Base-by-base conservation (phyloP, 2,888 invertebrate genomes). In the Oscheius onirici region DNA sequence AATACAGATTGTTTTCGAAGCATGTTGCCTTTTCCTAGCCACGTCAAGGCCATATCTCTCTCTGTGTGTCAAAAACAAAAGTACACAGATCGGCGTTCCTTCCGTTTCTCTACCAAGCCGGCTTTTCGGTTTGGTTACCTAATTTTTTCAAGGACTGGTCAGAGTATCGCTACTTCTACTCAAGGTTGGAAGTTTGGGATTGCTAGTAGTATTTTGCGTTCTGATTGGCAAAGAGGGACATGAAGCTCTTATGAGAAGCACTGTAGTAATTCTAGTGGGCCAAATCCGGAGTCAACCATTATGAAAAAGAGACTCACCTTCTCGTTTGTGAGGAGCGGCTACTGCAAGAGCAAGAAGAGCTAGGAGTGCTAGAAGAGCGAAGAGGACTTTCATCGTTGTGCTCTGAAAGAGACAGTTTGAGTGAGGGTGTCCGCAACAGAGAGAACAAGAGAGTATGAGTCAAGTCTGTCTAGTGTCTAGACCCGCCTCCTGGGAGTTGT, bases 301-400 rank as follows among this genome's bases (percentile, higher is more conserved):
- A n/a, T n/a, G n/a, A n/a, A n/a, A n/a, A n/a, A n/a, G n/a, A n/a
- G n/a, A 58, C 58, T 58, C 20, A 58, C 58, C 58, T 17, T 58
- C 58, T 17, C 22, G 34, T 40, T 58, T 26, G 34, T 40, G 40
- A 41, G 58, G 58, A 58, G 58, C 58, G 1, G 58, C 40, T n/a
- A 41, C 58, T 13, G 41, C n/a, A 17, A 58, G 17, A 11, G n/a
- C 40, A 3, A 58, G 20, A 20, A 58, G 58, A 41, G 58, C 10
- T 2, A 58, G 15, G 17, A 58, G 41, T 2, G 40, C 40, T 2
- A 40, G 0, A 11, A 40, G 34, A 22, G 20, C 41, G 20, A 58
- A 2, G 58, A 58, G 58, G 40, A 58, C 40, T 41, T 58, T 58
- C 58, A 58, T 58, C 41, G 41, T 58, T 34, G 34, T 34, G 34